Conservation (phyloP, 2,888 invertebrate species). For the Callimorpha dominula region DNA sequence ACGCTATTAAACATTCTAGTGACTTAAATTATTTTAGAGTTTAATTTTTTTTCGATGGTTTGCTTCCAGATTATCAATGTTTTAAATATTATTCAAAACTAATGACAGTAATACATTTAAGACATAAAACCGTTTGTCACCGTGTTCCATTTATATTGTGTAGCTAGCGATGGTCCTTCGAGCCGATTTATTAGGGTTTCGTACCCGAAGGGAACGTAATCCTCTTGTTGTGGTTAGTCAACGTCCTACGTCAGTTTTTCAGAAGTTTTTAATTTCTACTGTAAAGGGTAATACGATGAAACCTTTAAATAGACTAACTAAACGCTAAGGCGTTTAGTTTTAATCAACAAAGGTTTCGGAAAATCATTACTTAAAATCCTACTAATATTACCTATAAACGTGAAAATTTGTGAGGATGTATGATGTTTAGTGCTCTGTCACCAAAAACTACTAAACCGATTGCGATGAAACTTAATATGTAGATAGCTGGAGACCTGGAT, state of each 20-base stretch:
- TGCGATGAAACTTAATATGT: too few relatives aligned
- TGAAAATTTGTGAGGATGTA: too few relatives aligned
- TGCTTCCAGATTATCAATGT: neutral
- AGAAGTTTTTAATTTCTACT: neutral
- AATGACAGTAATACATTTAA: neutral
- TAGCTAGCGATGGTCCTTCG: neutral
- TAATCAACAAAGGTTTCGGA: too few relatives aligned
- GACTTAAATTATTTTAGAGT: neutral
- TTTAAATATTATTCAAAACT: neutral
- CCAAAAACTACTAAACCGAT: too few relatives aligned
- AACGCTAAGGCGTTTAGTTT: too few relatives aligned
- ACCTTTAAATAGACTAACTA: neutral
- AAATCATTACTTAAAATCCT: too few relatives aligned
- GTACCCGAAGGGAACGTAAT: neutral
- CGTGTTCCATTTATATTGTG: neutral
- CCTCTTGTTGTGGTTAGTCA: constrained; percentile 1
- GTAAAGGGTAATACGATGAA: neutral
- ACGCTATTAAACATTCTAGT: too few relatives aligned
- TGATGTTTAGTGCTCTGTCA: too few relatives aligned
- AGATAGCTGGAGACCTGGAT: too few relatives aligned
- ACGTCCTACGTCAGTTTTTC: neutral
- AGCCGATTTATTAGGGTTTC: constrained; percentile 3
- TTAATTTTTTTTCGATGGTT: neutral
- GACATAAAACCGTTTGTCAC: neutral
- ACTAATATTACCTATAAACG: too few relatives aligned